phyloP scores from a whole-genome alignment of 1,140 invertebrate species.

The Drosophila tani region DNA sequence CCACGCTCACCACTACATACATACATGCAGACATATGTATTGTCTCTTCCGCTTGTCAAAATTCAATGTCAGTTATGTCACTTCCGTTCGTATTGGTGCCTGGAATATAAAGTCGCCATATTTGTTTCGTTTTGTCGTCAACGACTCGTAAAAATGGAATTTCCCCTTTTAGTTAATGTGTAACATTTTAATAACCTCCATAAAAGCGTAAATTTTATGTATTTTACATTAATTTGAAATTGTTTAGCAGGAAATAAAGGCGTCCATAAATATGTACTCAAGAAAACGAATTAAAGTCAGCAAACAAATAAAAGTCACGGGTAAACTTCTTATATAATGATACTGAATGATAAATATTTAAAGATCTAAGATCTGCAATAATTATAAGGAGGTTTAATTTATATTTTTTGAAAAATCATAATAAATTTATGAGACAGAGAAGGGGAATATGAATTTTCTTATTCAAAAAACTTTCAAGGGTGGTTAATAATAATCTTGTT shows the following conservation, averaged over 20 bases:
- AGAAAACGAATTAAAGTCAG: slow-evolving; percentile 26
- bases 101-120: slow-evolving; percentile 57
- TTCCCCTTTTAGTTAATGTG: slow-evolving; percentile 33
- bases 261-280: slow-evolving; percentile 37
- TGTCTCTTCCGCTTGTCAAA: slow-evolving; percentile 67
- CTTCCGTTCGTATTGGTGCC: slow-evolving; percentile 47
- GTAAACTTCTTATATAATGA: neutral
- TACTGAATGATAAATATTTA: neutral
- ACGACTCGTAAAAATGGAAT: slow-evolving; percentile 54
- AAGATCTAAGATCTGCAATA: neutral
- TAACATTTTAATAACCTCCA: slow-evolving; percentile 35
- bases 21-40: slow-evolving; percentile 6
- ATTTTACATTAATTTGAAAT: slow-evolving; percentile 23
- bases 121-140: slow-evolving; percentile 42
- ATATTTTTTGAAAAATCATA: neutral
- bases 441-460: neutral
- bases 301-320: slow-evolving; percentile 27
- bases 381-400: neutral
- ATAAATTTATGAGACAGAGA: neutral
- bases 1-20: neutral
- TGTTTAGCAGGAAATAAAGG: slow-evolving; percentile 24
- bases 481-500: too few species aligned
- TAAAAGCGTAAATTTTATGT: slow-evolving; percentile 43
- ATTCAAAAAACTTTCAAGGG: neutral
- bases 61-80: slow-evolving; percentile 78